These are phyloP conservation scores for Colistium nudipinnis DNA, from an alignment of 2,113 vertebrate genomes.

Conservation along the genomic window DNA sequence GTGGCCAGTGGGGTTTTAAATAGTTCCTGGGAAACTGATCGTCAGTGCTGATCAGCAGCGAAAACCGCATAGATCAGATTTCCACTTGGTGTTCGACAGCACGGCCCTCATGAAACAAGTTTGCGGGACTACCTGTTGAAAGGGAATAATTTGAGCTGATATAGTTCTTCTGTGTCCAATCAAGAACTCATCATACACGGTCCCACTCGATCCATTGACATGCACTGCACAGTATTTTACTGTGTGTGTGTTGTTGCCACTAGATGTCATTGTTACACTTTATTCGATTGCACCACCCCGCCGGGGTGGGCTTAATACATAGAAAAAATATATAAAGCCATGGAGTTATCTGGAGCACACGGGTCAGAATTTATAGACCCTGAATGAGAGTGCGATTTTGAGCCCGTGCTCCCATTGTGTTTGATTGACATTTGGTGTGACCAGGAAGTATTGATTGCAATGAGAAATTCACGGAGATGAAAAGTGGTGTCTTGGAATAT, in stretches of 20 bases:
- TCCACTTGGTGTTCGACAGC: constrained; percentile 30
- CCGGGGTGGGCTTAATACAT: constrained; percentile 30
- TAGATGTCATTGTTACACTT: constrained; percentile 74
- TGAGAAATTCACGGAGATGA: constrained; percentile 58
- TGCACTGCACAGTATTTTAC: neutral
- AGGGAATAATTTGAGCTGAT: neutral
- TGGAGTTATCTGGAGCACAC: constrained; percentile 33
- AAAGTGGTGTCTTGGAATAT: constrained; percentile 54
- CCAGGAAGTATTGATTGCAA: constrained; percentile 54
- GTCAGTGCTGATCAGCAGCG: constrained; percentile 42
- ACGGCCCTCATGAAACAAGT: constrained; percentile 5
- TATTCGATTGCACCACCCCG: constrained; percentile 22
- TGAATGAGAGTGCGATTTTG: constrained; percentile 27
- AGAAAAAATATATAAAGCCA: constrained; percentile 20
- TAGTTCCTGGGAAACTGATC: constrained; percentile 65
- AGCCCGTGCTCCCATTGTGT: constrained; percentile 34
- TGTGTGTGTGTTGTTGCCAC: constrained; percentile 41
- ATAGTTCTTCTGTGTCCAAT: neutral
- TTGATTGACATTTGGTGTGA: constrained; percentile 43
- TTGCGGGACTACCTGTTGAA: neutral
- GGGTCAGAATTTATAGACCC: constrained; percentile 47
- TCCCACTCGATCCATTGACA: too few species aligned
- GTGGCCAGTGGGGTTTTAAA: constrained; percentile 63
- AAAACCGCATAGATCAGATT: constrained; percentile 54
- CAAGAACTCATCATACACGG: neutral